Percentiles rank a stretch among this genome's conserved stretches.
These are phyloP conservation scores for Bombycilla garrulus DNA, from an alignment of 2,113 vertebrate species.

Conservation along the genomic window DNA sequence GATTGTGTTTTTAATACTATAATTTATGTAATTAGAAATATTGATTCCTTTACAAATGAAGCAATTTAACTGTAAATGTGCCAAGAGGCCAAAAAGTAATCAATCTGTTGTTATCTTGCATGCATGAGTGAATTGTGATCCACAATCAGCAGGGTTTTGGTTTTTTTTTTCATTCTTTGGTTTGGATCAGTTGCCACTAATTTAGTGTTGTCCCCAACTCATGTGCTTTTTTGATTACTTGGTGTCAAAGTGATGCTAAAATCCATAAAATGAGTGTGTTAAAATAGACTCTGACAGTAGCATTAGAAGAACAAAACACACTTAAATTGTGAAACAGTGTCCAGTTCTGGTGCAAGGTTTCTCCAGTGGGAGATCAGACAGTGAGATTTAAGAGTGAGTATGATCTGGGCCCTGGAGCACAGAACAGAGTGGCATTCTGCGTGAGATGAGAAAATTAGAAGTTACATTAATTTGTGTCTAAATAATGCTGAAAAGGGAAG, in stretches of 20 bases:
- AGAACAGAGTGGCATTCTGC: neutral
- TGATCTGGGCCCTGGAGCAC: neutral
- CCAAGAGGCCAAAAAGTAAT: slow-evolving; percentile 12
- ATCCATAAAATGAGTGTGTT: neutral
- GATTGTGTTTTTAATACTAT: neutral
- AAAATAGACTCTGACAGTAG: neutral
- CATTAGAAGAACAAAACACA: neutral
- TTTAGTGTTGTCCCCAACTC: neutral
- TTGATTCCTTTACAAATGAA: neutral
- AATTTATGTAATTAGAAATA: slow-evolving; percentile 13
- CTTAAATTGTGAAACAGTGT: neutral
- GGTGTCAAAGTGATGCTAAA: neutral
- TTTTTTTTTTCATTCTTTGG: neutral
- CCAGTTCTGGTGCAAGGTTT: neutral
- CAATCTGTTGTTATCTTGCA: neutral
- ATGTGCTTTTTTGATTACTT: neutral
- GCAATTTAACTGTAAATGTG: slow-evolving; percentile 10
- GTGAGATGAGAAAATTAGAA: neutral
- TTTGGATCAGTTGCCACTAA: neutral
- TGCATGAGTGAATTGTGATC: neutral
- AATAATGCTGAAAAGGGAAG: neutral
- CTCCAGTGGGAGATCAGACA: neutral
- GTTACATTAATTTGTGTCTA: neutral
- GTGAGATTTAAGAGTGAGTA: neutral
- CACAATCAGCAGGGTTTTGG: neutral